A percentile compares a stretch with the other conserved stretches of the same genome.
Conservation (phyloP, 1,140 invertebrate genomes). For the Pogonomyrmex barbatus region DNA sequence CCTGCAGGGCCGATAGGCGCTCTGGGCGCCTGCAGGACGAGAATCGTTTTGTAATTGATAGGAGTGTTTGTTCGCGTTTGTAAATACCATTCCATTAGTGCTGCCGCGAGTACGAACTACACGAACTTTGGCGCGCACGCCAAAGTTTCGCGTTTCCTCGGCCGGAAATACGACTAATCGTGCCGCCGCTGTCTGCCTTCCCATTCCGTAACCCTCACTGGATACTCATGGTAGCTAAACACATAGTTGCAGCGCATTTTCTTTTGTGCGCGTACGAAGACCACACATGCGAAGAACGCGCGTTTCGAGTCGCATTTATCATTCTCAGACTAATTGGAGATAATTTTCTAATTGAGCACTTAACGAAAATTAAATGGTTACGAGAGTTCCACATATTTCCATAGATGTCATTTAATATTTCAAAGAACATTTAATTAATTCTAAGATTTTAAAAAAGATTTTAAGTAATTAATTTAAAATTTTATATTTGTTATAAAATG, state of each 20-base stretch:
- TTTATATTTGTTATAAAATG: neutral
- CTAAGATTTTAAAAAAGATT: neutral
- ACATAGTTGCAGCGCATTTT: constrained; percentile 19
- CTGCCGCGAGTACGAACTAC: constrained; percentile 72
- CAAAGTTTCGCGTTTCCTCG: constrained; percentile 67
- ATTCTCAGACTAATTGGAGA: neutral
- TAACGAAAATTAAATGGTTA: constrained; percentile 17
- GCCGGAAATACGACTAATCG: constrained; percentile 65
- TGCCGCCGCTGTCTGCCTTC: constrained; percentile 28
- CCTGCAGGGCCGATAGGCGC: constrained; percentile 55
- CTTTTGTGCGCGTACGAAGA: neutral
- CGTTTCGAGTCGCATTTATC: neutral
- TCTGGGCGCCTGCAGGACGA: constrained; percentile 59
- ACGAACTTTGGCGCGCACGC: constrained; percentile 69
- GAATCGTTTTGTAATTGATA: constrained; percentile 82
- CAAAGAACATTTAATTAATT: neutral
- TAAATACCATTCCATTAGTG: constrained; percentile 81
- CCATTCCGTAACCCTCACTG: neutral
- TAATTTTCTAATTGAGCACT: constrained; percentile 12
- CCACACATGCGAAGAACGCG: neutral
- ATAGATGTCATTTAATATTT: constrained; percentile 38
- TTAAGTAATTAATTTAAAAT: constrained; percentile 14
- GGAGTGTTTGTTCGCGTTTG: constrained; percentile 81
- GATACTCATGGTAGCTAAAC: neutral
- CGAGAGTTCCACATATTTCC: neutral